Evolutionary conservation across 1,140 invertebrate species (phyloP).

Genomic region (Platorchestia sp.): DNA sequence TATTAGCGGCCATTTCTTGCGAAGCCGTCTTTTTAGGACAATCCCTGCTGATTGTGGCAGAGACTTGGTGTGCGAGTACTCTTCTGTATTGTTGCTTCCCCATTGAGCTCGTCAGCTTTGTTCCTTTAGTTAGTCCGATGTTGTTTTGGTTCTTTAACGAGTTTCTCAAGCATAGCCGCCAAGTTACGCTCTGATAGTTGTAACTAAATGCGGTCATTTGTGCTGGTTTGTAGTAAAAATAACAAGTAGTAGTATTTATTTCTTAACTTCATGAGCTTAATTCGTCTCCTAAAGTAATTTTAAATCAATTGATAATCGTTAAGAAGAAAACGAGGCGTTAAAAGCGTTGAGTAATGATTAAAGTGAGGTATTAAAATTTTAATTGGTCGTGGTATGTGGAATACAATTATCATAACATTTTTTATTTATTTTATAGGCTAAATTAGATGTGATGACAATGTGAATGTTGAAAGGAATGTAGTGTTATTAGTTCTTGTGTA

Average conservation of each 20-base stretch:
- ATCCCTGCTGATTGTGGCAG: background rate
- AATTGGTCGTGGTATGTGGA: background rate
- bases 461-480: background rate
- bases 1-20: background rate
- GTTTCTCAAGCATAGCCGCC: background rate
- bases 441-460: background rate
- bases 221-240: background rate
- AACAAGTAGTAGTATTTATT: no score
- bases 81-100: conserved; percentile 12
- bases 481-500: background rate
- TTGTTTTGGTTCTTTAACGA: background rate
- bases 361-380: background rate
- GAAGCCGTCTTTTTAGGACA: conserved; percentile 19
- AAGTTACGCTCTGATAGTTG: background rate
- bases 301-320: no score
- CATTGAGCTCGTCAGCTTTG: conserved; percentile 8
- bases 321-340: background rate
- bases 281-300: no score
- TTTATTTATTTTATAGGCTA: no score
- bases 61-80: background rate
- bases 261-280: no score
- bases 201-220: background rate
- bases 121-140: background rate
- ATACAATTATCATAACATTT: background rate
- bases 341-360: background rate